Conservation (phyloP, 1,140 invertebrate species). For the Saccostrea echinata region DNA sequence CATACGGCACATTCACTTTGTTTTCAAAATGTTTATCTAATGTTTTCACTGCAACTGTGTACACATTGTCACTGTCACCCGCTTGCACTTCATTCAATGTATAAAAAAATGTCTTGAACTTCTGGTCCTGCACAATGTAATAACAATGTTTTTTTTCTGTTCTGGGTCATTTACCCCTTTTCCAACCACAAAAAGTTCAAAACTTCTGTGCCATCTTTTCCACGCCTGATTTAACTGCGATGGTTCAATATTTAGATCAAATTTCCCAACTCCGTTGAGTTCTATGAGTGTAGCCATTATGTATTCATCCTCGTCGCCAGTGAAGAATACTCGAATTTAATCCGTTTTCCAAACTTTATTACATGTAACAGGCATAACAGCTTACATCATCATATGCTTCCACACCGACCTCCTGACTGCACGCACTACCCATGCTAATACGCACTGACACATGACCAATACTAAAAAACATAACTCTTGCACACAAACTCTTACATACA, state of each 20-base stretch:
- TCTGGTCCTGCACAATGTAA: conserved; percentile 60
- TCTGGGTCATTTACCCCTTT: conserved; percentile 51
- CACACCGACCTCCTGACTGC: too few species aligned
- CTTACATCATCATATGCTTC: too few species aligned
- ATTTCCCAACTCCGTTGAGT: not conserved
- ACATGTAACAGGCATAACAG: too few species aligned
- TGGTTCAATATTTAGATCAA: conserved; percentile 38
- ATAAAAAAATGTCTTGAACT: conserved; percentile 62
- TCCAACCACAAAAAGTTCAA: conserved; percentile 53
- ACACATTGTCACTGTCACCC: conserved; percentile 36
- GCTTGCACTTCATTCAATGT: not conserved
- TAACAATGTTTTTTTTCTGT: conserved; percentile 55
- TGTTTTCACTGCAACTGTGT: not conserved
- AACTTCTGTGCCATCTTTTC: conserved; percentile 58
- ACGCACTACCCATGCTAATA: too few species aligned
- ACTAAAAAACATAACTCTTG: too few species aligned
- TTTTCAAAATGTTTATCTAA: conserved; percentile 50
- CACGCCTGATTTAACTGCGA: conserved; percentile 38
- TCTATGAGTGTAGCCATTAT: conserved; percentile 9
- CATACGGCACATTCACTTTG: conserved; percentile 47
- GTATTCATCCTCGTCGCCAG: too few species aligned
- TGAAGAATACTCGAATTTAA: too few species aligned
- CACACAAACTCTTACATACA: too few species aligned
- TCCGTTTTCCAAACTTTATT: too few species aligned
- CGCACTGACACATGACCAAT: too few species aligned